Percentiles rank a stretch among this genome's conserved stretches.
Conservation (phyloP, 2,113 vertebrate genomes). For the Syrrhaptes paradoxus region DNA sequence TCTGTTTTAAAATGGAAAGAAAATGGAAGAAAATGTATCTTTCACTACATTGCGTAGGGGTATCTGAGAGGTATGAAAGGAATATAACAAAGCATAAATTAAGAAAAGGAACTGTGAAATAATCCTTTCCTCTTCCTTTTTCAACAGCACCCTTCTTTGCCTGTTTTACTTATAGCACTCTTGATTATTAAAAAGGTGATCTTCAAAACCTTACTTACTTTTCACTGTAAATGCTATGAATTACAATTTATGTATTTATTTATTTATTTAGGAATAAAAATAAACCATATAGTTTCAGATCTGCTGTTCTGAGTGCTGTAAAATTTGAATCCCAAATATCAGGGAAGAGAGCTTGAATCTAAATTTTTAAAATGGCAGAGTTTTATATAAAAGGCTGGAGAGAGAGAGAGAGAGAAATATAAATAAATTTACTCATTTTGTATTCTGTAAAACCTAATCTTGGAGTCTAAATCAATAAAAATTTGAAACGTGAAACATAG, state of each 20-base stretch:
- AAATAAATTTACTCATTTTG: not conserved
- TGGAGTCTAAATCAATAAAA: not conserved
- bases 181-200: not conserved
- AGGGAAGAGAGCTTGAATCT: not conserved
- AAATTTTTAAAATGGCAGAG: not conserved
- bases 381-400: not conserved
- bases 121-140: not conserved
- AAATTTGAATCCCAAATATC: not conserved
- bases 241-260: not conserved
- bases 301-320: not conserved
- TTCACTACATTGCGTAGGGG: fast-evolving
- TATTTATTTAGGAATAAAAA: not conserved
- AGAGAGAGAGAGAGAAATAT: not conserved
- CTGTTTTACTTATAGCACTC: not conserved
- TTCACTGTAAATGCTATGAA: not conserved
- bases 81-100: not conserved
- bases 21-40: not conserved
- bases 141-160: not conserved
- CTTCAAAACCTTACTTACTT: not conserved
- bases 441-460: not conserved
- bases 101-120: not conserved
- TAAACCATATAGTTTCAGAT: not conserved
- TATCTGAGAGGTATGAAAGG: not conserved
- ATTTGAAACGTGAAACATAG: not conserved
- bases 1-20: not conserved